Percentiles rank a stretch among this genome's conserved stretches.
These are phyloP conservation scores for Aricia artaxerxes DNA, from an alignment of 2,888 invertebrate genomes.

Conservation along the genomic window DNA sequence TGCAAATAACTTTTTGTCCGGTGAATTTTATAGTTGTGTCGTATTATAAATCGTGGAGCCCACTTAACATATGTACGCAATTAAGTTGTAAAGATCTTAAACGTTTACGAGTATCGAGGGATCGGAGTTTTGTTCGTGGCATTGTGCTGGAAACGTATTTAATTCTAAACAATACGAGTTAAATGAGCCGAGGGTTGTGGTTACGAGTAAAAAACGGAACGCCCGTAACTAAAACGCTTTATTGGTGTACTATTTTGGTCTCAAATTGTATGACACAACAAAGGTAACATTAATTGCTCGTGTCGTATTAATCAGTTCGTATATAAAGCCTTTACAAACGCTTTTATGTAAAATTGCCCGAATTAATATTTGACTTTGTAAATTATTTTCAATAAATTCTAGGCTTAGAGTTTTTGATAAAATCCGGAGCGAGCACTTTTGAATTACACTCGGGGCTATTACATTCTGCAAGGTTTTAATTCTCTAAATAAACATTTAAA, in stretches of 20 bases:
- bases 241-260: constrained; percentile 25
- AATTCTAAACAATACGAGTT: constrained; percentile 57
- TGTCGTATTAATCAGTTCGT: constrained; percentile 5
- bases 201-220: constrained; percentile 24
- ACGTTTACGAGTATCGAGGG: constrained; percentile 61
- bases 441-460: constrained; percentile 13
- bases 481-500: constrained; percentile 12
- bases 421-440: constrained; percentile 18
- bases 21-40: constrained; percentile 69
- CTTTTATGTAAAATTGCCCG: not conserved
- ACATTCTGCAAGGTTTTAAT: constrained; percentile 13
- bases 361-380: constrained; percentile 18
- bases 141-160: constrained; percentile 50
- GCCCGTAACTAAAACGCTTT: constrained; percentile 19
- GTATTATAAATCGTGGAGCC: constrained; percentile 72
- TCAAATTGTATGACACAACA: constrained; percentile 34
- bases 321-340: not conserved
- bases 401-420: constrained; percentile 1
- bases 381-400: constrained; percentile 8
- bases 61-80: constrained; percentile 75
- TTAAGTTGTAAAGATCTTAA: constrained; percentile 73
- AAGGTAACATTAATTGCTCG: constrained; percentile 23
- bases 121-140: constrained; percentile 50
- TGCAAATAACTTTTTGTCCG: constrained; percentile 67
- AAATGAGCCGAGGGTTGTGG: constrained; percentile 42